A percentile compares a stretch with the other conserved stretches of the same genome.
These are phyloP conservation scores for Hyles euphorbiae DNA, from an alignment of 1,140 invertebrate genomes.

Conservation along the genomic window DNA sequence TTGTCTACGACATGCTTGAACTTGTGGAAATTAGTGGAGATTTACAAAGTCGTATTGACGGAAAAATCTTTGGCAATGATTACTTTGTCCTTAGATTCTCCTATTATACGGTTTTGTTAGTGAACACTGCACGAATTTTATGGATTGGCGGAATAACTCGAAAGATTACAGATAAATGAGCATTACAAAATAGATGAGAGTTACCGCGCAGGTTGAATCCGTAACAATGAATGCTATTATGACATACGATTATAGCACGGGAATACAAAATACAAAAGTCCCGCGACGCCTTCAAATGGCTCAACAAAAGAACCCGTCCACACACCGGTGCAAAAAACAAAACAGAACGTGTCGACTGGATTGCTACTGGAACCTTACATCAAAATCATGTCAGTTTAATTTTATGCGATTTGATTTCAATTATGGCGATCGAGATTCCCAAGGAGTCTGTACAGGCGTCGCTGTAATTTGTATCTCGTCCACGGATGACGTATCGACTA, in stretches of 20 bases:
- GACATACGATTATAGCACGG: too few species aligned
- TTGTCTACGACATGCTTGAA: constrained; percentile 34
- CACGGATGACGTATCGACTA: constrained; percentile 51
- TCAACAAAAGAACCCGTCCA: too few species aligned
- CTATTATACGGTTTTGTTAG: neutral
- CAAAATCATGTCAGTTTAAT: neutral
- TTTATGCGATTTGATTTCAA: neutral
- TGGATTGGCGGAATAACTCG: too few species aligned
- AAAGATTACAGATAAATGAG: too few species aligned
- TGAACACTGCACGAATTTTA: neutral
- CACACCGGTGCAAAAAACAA: too few species aligned
- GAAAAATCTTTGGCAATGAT: neutral
- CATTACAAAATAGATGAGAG: too few species aligned
- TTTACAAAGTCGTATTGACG: neutral
- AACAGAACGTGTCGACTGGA: too few species aligned
- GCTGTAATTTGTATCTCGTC: constrained; percentile 36
- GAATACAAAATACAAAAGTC: too few species aligned
- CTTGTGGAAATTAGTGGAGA: neutral
- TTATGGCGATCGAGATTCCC: neutral
- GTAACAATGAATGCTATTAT: too few species aligned
- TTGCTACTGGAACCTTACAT: neutral
- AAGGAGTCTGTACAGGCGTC: constrained; percentile 17
- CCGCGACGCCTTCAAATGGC: too few species aligned
- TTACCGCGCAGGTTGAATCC: too few species aligned
- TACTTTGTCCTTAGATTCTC: neutral